These are phyloP conservation scores for Calcarius lapponicus DNA, from an alignment of 2,797 vertebrate species.

Conservation along the genomic window DNA sequence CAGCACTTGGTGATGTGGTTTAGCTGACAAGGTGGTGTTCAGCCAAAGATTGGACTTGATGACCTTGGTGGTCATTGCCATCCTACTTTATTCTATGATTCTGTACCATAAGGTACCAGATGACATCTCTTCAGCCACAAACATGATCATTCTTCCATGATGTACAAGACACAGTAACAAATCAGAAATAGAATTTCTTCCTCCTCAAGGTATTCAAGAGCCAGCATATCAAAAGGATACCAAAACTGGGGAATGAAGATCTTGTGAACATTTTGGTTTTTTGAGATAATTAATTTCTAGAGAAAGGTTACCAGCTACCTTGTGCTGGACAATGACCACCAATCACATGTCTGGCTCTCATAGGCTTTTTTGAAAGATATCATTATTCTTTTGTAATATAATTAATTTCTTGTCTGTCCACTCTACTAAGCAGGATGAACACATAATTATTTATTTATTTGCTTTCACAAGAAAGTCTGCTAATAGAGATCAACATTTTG, in stretches of 20 bases:
- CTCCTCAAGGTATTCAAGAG: neutral
- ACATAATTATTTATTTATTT: neutral
- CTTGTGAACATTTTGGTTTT: neutral
- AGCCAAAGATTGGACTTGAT: neutral
- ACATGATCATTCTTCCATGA: neutral
- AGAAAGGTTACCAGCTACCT: neutral
- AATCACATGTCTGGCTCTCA: neutral
- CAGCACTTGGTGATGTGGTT: neutral
- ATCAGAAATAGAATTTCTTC: neutral
- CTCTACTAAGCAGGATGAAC: neutral
- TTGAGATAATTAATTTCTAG: neutral
- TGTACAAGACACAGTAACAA: neutral
- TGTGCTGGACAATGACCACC: neutral
- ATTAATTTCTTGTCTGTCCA: neutral
- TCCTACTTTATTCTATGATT: neutral
- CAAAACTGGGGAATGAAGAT: neutral
- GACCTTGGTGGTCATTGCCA: neutral
- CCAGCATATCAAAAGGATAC: neutral
- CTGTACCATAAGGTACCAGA: neutral
- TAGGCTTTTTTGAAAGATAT: neutral
- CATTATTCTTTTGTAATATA: neutral
- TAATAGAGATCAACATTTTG: neutral
- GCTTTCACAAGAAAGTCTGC: neutral
- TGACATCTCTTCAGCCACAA: neutral
- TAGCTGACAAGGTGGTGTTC: neutral